Base-by-base conservation (phyloP, 1,140 invertebrate species). In the Zophobas atratus region DNA sequence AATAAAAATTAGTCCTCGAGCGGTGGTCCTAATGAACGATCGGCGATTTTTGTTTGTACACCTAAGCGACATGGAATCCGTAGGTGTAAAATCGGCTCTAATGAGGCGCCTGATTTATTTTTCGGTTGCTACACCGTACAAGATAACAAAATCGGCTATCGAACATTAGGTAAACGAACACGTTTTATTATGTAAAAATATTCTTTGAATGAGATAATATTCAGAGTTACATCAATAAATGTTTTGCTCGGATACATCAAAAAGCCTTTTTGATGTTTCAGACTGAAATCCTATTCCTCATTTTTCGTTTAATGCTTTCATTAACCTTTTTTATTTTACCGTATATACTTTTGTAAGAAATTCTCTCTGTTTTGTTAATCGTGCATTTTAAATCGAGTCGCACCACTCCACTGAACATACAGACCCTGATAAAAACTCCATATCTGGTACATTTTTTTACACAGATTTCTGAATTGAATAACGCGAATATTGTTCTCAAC, bases 71-170 rank as follows among this genome's bases (percentile, higher is more conserved):
- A 34, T 57, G 32, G 36, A 57, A 57, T 36, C 56, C 36, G 56
- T 57, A 57, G 56, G 56, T 57, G 56, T 57, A 57, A 57, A 35
- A 57, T 57, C 56, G 56, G 56, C 38, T 35, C 36, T 43, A 53
- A 43, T 74, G 46, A 74, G 72, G 8, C 41, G 39, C 32, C 55
- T 43, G 38, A 55, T 74, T 74, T 56, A 53, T 74, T 74, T 74
- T 39, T 55, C 33, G 34, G 35, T 8, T 36, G 32, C 33, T 36
- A 33, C 8, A 33, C 34, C 35, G 6, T 57, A 20, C 56, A 35
- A 57, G 56, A 57, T 57, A 57, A 57, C 36, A 57, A 57, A 57
- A 57, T 57, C 56, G 33, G 6, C 6, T 34, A 35, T 57, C 34
- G 8, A 3, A 46, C 43, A 46, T 46, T 46, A 20, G 20, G 20